Evolutionary conservation across 2,888 invertebrate genomes (phyloP).

Genomic region (Volucella inflata): DNA sequence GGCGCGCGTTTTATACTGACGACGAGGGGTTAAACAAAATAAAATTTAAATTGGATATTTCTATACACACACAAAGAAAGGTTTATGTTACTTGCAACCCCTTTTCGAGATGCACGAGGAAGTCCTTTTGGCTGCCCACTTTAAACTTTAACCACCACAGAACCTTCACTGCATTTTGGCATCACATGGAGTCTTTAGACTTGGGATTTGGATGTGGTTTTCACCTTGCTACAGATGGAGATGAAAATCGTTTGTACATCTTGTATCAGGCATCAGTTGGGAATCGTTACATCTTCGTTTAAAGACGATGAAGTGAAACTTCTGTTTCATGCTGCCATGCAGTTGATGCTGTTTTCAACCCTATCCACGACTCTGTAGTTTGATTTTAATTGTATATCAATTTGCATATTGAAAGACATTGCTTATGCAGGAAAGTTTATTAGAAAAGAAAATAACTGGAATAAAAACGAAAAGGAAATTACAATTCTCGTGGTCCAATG

Average conservation of each 20-base stretch:
- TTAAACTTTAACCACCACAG: constrained; percentile 15
- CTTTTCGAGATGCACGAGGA: constrained; percentile 15
- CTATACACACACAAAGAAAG: background rate
- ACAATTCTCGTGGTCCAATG: constrained; percentile 36
- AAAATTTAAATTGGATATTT: constrained; percentile 75
- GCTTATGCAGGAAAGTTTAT: constrained; percentile 61
- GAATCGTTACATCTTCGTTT: constrained; percentile 37
- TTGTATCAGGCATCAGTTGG: constrained; percentile 41
- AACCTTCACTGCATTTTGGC: constrained; percentile 8
- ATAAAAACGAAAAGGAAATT: constrained; percentile 46
- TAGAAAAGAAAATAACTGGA: constrained; percentile 9
- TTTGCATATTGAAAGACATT: constrained; percentile 74
- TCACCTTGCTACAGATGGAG: constrained; percentile 51
- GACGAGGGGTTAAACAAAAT: constrained; percentile 57
- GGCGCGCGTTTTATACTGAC: constrained; percentile 69
- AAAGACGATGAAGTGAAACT: constrained; percentile 55
- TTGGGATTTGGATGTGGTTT: constrained; percentile 62
- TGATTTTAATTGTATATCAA: constrained; percentile 75
- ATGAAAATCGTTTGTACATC: constrained; percentile 27
- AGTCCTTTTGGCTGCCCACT: background rate
- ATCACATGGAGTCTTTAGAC: constrained; percentile 32
- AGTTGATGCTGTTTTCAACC: constrained; percentile 40
- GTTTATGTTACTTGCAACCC: constrained; percentile 37
- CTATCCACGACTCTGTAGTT: constrained; percentile 48
- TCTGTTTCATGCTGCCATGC: constrained; percentile 49